A percentile compares a stretch with the other conserved stretches of the same genome.
Evolutionary conservation across 2,113 vertebrate species (phyloP).

Genomic region (Procavia capensis): DNA sequence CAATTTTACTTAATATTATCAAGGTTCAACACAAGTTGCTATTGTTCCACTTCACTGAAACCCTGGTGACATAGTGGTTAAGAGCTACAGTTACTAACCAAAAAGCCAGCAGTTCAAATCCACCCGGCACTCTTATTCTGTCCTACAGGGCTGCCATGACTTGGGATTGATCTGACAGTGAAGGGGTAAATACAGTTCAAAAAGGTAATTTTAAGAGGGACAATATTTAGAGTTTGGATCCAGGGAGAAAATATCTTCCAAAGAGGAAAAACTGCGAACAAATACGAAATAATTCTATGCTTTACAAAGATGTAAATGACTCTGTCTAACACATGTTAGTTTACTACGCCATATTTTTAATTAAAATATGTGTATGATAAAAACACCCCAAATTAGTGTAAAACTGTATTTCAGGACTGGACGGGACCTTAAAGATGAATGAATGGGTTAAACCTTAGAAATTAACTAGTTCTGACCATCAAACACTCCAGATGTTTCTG

Average conservation of each 20-base stretch:
- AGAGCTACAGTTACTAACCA: too few relatives aligned
- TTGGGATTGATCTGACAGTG: too few relatives aligned
- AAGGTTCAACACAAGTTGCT: not conserved
- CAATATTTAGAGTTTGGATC: conserved; percentile 37
- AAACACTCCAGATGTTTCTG: not conserved
- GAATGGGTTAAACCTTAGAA: conserved; percentile 33
- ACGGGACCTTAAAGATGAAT: conserved; percentile 48
- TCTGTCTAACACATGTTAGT: not conserved
- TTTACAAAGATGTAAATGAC: not conserved
- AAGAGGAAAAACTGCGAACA: conserved; percentile 5
- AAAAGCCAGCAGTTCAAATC: too few relatives aligned
- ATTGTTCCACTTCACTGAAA: not conserved
- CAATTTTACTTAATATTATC: not conserved
- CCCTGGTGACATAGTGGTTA: too few relatives aligned
- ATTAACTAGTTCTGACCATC: not conserved
- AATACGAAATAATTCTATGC: not conserved
- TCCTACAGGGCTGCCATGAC: too few relatives aligned
- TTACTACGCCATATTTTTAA: conserved; percentile 41
- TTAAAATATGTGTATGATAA: conserved; percentile 14
- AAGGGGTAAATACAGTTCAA: not conserved
- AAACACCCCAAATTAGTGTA: conserved; percentile 8
- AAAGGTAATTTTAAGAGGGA: conserved; percentile 2
- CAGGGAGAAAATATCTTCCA: not conserved
- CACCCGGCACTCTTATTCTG: too few relatives aligned
- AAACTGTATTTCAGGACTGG: conserved; percentile 33